phyloP scores from a whole-genome alignment of 30 jellyfish, hydroid and myxozoan species.

The Aurelia sp. region DNA sequence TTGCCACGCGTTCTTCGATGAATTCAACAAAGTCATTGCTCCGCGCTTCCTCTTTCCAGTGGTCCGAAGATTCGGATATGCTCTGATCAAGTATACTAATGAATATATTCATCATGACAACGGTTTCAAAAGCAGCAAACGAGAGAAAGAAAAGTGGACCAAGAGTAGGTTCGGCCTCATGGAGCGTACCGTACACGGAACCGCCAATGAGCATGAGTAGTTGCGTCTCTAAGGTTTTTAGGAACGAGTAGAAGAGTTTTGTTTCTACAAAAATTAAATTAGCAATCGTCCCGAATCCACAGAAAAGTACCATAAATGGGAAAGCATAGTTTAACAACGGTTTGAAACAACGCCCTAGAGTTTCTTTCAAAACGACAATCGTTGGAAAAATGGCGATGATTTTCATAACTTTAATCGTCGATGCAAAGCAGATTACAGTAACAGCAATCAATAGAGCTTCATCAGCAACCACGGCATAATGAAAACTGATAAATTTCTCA shows the following conservation, averaged over 20 bases:
- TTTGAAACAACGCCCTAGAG: constrained; percentile 17
- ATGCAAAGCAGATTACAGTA: constrained; percentile 49
- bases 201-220: constrained; percentile 54
- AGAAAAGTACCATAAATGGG: constrained; percentile 11
- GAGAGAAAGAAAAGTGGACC: constrained; percentile 48
- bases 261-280: constrained; percentile 30
- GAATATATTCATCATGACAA: constrained; percentile 40
- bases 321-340: constrained; percentile 50
- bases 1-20: constrained; percentile 26
- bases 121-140: constrained; percentile 41
- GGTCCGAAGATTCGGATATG: constrained; percentile 24
- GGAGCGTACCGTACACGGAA: constrained; percentile 33
- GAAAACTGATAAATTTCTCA: constrained; percentile 56
- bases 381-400: constrained; percentile 41
- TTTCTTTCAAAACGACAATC: constrained; percentile 13
- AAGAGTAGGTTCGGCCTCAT: constrained; percentile 10
- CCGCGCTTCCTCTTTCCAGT: constrained; percentile 32
- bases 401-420: constrained; percentile 46
- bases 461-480: constrained; percentile 50
- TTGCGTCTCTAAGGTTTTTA: constrained; percentile 39
- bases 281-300: constrained; percentile 34
- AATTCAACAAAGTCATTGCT: constrained; percentile 18
- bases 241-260: constrained; percentile 12
- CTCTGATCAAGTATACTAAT: constrained; percentile 50
- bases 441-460: constrained; percentile 41